A percentile compares a stretch with the other conserved stretches of the same genome.
Conservation (phyloP, 2,113 vertebrate genomes). For the Paraplagusia blochii region DNA sequence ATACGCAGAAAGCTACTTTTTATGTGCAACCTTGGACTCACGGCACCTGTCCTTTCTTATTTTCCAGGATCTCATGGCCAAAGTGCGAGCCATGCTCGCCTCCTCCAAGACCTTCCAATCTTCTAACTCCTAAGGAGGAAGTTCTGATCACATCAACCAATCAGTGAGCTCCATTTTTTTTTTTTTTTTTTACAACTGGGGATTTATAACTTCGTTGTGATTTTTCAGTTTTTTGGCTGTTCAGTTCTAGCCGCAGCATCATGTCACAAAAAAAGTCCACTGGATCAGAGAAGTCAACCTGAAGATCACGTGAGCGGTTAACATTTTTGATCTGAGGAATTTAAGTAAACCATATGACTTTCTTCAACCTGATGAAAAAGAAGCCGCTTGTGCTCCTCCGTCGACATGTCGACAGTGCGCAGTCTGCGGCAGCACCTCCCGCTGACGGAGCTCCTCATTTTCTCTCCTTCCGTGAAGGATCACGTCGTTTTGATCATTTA, state of each 20-base stretch:
- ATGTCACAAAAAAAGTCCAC: slow-evolving; percentile 5
- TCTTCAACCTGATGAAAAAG: slow-evolving; percentile 19
- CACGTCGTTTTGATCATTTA: slow-evolving; percentile 51
- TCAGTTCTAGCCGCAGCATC: neutral
- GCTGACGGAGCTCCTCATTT: slow-evolving; percentile 40
- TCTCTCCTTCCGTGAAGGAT: slow-evolving; percentile 79
- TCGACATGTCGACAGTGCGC: slow-evolving; percentile 38
- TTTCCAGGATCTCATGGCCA: slow-evolving; percentile 95
- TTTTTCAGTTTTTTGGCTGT: slow-evolving; percentile 10
- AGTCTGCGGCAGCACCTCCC: slow-evolving; percentile 39
- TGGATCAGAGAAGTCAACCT: slow-evolving; percentile 10
- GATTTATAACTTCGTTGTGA: slow-evolving; percentile 1
- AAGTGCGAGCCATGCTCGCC: slow-evolving; percentile 97
- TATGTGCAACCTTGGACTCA: neutral
- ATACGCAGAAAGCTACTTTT: neutral
- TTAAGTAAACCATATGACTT: slow-evolving; percentile 30
- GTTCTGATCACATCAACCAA: slow-evolving; percentile 7
- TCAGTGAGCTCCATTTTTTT: slow-evolving; percentile 33
- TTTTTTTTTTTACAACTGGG: slow-evolving; percentile 19
- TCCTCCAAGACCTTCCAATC: slow-evolving; percentile 92
- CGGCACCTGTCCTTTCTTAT: neutral
- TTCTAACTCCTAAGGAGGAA: slow-evolving; percentile 81
- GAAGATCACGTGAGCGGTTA: neutral
- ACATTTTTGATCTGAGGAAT: slow-evolving; percentile 18
- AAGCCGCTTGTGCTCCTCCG: slow-evolving; percentile 16